These are phyloP conservation scores for Penaeus monodon DNA, from an alignment of 2,888 invertebrate species.

Conservation along the genomic window DNA sequence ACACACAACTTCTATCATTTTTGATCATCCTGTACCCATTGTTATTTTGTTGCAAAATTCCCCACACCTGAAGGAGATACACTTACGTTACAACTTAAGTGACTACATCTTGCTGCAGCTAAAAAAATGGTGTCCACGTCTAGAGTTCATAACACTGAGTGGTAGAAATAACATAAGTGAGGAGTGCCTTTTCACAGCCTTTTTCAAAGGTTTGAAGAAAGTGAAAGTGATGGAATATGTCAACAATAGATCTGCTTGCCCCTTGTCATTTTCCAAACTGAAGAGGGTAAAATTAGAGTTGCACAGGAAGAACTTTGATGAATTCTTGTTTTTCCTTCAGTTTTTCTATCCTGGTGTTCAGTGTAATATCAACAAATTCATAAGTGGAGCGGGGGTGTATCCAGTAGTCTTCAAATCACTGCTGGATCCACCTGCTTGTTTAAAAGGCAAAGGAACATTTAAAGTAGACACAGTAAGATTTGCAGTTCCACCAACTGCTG, in stretches of 20 bases:
- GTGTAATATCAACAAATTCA: conserved; percentile 6
- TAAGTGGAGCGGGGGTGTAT: conserved; percentile 12
- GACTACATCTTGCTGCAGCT: conserved; percentile 24
- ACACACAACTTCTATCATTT: conserved; percentile 26
- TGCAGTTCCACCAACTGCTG: conserved; percentile 6
- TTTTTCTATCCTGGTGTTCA: conserved; percentile 16
- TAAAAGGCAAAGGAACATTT: conserved; percentile 21
- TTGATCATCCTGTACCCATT: conserved; percentile 21
- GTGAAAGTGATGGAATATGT: conserved; percentile 13
- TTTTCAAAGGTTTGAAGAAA: conserved; percentile 24
- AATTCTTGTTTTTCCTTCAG: conserved; percentile 27
- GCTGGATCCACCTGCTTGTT: conserved; percentile 19
- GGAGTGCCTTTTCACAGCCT: conserved; percentile 21
- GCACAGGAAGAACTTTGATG: conserved; percentile 19
- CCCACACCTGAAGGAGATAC: conserved; percentile 17
- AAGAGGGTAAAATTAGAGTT: conserved; percentile 19
- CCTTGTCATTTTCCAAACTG: conserved; percentile 20
- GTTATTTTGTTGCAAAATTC: conserved; percentile 32
- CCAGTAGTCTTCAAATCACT: conserved; percentile 14
- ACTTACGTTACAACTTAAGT: conserved; percentile 21
- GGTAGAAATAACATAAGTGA: conserved; percentile 30
- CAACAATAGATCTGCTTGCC: conserved; percentile 6
- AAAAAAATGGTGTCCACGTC: conserved; percentile 15
- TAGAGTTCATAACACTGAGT: conserved; percentile 30
- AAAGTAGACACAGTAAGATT: conserved; percentile 19